Base-by-base conservation (phyloP, 2,888 invertebrate species). In the Pachydiplax longipennis region DNA sequence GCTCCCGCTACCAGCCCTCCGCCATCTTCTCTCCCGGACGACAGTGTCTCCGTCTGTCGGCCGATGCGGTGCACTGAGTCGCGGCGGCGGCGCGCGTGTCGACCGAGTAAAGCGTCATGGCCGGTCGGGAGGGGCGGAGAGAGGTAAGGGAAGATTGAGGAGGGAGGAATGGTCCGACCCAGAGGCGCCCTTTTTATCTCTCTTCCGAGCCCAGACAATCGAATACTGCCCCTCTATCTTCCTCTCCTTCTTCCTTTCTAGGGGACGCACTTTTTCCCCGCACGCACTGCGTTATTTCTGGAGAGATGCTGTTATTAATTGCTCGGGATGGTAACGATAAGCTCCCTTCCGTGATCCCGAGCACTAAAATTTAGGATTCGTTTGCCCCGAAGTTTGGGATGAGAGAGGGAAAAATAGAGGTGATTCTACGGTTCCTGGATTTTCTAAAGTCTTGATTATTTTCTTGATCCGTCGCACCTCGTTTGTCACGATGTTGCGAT, bases 1-100 rank as follows among this genome's bases (percentile, higher is more conserved):
- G 61, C 87, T 25, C 73, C 61, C 10, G 61, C 87, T 58, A 37
- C 37, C 58, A 35, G 35, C 37, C n/a, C 65, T 65, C 87, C 87
- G 87, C 87, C 87, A 87, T 87, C 87, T 87, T 87, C 58, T 61
- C 37, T 35, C 35, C 37, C n/a, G 61, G 87, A 87, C 37, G 87
- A 61, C 87, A 61, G 87, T 87, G 87, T 87, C 87, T 87, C 87
- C 87, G 87, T 65, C 87, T 87, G 87, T 61, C 40, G 87, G 87
- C 37, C 65, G 87, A 31, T 58, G 87, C 87, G 87, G 87, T 87
- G 61, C 61, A 87, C 87, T 87, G 87, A 87, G 37, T 61, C 40
- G 58, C 65, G 22, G 53, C 18, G 83, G 83, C 53, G 83, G 87
- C 87, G 87, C 87, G 61, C 61, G 87, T 65, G 87, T 87, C 87